Percentiles rank a stretch among this genome's conserved stretches.
phyloP scores from a whole-genome alignment of 2,113 vertebrate species.

The Parus major region DNA sequence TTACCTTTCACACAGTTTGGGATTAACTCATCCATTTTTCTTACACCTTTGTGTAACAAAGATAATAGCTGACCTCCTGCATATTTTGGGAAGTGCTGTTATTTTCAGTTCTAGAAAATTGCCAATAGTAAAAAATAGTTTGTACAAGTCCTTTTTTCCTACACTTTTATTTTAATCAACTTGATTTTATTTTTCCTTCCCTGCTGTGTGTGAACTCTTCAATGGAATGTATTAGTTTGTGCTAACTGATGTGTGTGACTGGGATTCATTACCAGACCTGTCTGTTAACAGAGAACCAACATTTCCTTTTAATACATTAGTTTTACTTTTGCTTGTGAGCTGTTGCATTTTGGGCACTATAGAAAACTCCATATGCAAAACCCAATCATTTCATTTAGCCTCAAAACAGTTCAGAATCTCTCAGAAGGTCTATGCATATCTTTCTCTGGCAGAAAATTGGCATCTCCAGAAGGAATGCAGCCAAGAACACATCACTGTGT shows the following conservation, averaged over 20 bases:
- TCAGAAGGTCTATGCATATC: not conserved
- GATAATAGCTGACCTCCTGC: not conserved
- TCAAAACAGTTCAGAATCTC: not conserved
- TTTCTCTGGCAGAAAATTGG: not conserved
- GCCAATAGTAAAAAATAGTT: not conserved
- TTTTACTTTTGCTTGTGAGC: not conserved
- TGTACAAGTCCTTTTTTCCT: not conserved
- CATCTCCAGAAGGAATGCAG: not conserved
- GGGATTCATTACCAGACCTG: not conserved
- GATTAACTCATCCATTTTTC: not conserved
- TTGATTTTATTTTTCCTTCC: not conserved
- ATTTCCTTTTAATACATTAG: not conserved
- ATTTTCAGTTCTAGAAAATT: not conserved
- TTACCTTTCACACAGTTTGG: not conserved
- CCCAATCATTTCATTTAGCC: not conserved
- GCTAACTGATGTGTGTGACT: not conserved
- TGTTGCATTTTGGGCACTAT: not conserved
- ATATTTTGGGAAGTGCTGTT: not conserved
- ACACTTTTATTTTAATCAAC: not conserved
- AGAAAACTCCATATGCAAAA: not conserved
- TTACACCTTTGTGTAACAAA: not conserved
- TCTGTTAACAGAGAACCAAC: not conserved
- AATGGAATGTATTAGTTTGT: not conserved
- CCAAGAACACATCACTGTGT: not conserved
- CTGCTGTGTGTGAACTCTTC: not conserved